Percentiles rank a stretch among this genome's conserved stretches.
phyloP scores from a whole-genome alignment of 2,888 invertebrate species.

The Nebria brevicollis region DNA sequence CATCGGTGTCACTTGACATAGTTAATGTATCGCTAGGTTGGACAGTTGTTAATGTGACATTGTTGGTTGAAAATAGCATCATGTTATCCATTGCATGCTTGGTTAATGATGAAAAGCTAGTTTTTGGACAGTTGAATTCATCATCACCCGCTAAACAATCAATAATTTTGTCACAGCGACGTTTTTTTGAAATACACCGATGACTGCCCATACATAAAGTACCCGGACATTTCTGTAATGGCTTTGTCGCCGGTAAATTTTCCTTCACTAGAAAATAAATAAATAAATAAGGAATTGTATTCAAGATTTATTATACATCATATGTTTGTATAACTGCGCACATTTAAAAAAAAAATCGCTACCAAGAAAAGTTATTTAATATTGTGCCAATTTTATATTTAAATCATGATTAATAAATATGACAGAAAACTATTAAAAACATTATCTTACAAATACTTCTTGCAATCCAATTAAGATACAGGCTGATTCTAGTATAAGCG shows the following conservation, averaged over 20 bases:
- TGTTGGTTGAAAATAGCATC: slow-evolving; percentile 40
- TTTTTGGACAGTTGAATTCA: slow-evolving; percentile 72
- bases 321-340: neutral
- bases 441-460: slow-evolving; percentile 69
- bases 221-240: slow-evolving; percentile 76
- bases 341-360: too few relatives aligned
- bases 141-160: slow-evolving; percentile 86
- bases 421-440: too few relatives aligned
- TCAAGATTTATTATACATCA: neutral
- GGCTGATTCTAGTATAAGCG: slow-evolving; percentile 81
- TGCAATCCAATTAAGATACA: slow-evolving; percentile 80
- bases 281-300: neutral
- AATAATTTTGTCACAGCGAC: slow-evolving; percentile 77
- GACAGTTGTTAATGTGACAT: slow-evolving; percentile 36
- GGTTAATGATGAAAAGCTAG: slow-evolving; percentile 46
- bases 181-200: slow-evolving; percentile 73
- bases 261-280: slow-evolving; percentile 62
- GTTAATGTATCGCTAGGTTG: slow-evolving; percentile 1
- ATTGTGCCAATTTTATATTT: too few relatives aligned
- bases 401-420: too few relatives aligned
- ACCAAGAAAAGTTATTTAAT: too few relatives aligned
- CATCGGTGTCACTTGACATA: neutral
- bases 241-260: slow-evolving; percentile 64
- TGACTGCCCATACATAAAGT: slow-evolving; percentile 73
- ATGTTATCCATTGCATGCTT: slow-evolving; percentile 53